Conservation (phyloP, 23 tunicate genomes). For the Diplosoma virens region DNA sequence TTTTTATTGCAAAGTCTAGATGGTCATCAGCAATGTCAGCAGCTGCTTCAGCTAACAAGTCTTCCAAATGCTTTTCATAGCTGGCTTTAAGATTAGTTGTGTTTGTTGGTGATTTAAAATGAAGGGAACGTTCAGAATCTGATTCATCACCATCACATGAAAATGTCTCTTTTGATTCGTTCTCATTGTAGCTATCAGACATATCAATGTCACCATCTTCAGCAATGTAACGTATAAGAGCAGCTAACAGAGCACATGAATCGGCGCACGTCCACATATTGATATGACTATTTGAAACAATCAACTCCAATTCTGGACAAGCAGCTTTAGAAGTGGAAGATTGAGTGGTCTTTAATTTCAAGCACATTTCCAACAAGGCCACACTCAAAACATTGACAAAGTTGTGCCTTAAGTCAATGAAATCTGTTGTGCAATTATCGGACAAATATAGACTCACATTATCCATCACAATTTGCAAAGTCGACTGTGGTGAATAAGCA, state of each 20-base stretch:
- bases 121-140: neutral
- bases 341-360: constrained; percentile 15
- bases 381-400: constrained; percentile 56
- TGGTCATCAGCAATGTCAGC: neutral
- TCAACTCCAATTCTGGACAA: constrained; percentile 42
- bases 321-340: neutral
- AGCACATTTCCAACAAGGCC: constrained; percentile 40
- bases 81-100: neutral
- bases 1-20: too few relatives aligned
- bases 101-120: neutral
- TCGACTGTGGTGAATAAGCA: constrained; percentile 36
- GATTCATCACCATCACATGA: too few relatives aligned
- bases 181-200: neutral
- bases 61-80: constrained; percentile 3
- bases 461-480: constrained; percentile 49
- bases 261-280: constrained; percentile 76
- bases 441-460: constrained; percentile 43
- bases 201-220: constrained; percentile 59
- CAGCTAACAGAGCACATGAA: constrained; percentile 55
- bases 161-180: neutral
- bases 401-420: constrained; percentile 25
- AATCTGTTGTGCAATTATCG: neutral
- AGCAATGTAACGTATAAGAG: constrained; percentile 55
- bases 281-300: constrained; percentile 44
- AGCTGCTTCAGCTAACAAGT: neutral